phyloP scores from a whole-genome alignment of 2,888 invertebrate genomes.

The Sicus ferrugineus region DNA sequence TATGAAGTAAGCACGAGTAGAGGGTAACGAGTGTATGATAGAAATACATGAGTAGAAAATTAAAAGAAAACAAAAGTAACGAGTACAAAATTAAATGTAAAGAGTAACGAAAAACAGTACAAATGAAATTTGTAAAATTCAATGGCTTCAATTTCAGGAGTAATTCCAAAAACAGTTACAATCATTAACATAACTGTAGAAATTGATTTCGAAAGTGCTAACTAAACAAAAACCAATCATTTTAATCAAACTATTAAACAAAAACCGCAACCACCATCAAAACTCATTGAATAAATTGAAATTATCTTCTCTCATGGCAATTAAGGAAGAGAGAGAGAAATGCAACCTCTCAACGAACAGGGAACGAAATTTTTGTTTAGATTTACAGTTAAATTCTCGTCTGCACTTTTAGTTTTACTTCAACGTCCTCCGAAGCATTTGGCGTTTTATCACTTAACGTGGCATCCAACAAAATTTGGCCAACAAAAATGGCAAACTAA shows the following conservation, averaged over 20 bases:
- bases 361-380: background rate
- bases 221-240: background rate
- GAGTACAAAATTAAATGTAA: too few species aligned
- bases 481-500: too few species aligned
- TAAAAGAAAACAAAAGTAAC: too few species aligned
- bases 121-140: too few species aligned
- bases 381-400: slow-evolving; percentile 18
- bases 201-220: background rate
- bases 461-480: background rate
- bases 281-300: slow-evolving; percentile 24
- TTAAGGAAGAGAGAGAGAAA: slow-evolving; percentile 4
- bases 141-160: too few species aligned
- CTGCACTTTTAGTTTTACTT: background rate
- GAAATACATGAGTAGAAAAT: too few species aligned
- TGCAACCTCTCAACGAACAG: background rate
- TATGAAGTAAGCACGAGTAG: too few species aligned
- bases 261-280: background rate
- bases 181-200: slow-evolving; percentile 3
- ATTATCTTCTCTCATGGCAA: slow-evolving; percentile 10
- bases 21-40: too few species aligned
- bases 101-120: too few species aligned
- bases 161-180: too few species aligned
- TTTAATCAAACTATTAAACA: background rate
- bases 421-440: background rate
- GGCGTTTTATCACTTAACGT: background rate